Evolutionary conservation across 2,888 invertebrate genomes (phyloP), one percentile per base, ranked within the genome.

Genomic region (Heliconius sara): DNA sequence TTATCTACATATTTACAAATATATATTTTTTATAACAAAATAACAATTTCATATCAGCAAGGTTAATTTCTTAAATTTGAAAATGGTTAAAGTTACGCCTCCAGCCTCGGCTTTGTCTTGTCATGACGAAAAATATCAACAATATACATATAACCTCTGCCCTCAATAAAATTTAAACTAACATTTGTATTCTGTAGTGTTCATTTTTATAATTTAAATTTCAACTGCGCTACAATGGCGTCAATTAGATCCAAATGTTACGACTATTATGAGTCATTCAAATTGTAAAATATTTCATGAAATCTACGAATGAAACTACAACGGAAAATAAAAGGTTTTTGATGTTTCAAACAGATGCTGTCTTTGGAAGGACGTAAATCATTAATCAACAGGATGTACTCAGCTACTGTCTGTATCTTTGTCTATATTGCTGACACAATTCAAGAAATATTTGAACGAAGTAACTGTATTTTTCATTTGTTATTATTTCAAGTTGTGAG

Each of bases 291-390:
- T 70, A 70, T 47, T 43, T 25, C 3, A 68, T n/a, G n/a, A 43
- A 68, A n/a, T 71, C 25, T 71, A 72, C 4, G 5, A 57, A 52
- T 52, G 57, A 72, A 70, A 43, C 70, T 77, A 43, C 60, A n/a
- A 63, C 60, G 39, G 16, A 60, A 68, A 70, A 63, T 70, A 57
- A 70, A 27, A 60, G 43, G 60, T 63, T 60, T 63, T 70, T 43
- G 70, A 70, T 63, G 39, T 77, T 75, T 63, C 63, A 65, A 66
- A 72, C 72, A 78, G 39, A 66, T 73, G 72, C 65, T n/a, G 52
- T 52, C 66, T 73, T 66, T 72, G 71, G 9, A 65, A 47, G 57
- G 39, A 63, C 52, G 34, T 57, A 57, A 72, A 57, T 30, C 72
- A 72, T 72, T 72, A 57, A 57, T 72, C 72, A 57, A 57, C 57